A percentile compares a stretch with the other conserved stretches of the same genome.
phyloP scores from a whole-genome alignment of 2,888 invertebrate genomes.

The Chouioia cunea region DNA sequence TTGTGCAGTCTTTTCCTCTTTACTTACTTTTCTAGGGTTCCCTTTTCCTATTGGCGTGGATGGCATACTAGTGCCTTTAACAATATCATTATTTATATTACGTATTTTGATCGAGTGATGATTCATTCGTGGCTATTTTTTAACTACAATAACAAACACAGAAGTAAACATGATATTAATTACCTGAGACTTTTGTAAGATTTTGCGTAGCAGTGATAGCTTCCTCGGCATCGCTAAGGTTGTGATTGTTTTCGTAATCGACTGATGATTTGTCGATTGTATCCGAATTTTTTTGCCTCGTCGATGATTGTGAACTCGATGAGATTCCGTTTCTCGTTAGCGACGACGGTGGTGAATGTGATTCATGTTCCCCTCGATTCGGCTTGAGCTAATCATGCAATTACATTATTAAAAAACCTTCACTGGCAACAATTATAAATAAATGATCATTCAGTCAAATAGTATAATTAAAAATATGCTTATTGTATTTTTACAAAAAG shows the following conservation, averaged over 20 bases:
- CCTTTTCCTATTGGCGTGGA: slow-evolving; percentile 62
- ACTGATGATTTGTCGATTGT: slow-evolving; percentile 59
- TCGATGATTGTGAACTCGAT: slow-evolving; percentile 56
- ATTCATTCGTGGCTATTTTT: not conserved
- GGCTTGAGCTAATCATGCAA: slow-evolving; percentile 50
- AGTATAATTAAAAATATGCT: too few relatives aligned
- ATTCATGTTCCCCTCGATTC: slow-evolving; percentile 56
- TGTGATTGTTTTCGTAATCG: slow-evolving; percentile 64
- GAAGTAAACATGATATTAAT: not conserved
- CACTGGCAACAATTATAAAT: too few relatives aligned
- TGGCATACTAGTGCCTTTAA: slow-evolving; percentile 59
- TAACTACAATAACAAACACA: too few relatives aligned
- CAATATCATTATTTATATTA: not conserved
- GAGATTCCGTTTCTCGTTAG: slow-evolving; percentile 63
- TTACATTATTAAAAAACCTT: too few relatives aligned
- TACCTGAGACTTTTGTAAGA: slow-evolving; percentile 62
- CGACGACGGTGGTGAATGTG: slow-evolving; percentile 55
- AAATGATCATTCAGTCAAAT: too few relatives aligned
- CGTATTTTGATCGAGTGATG: not conserved
- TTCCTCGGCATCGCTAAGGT: slow-evolving; percentile 66
- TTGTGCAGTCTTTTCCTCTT: slow-evolving; percentile 63
- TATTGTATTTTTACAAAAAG: too few relatives aligned
- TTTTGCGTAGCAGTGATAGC: slow-evolving; percentile 63
- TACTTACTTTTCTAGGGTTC: slow-evolving; percentile 61
- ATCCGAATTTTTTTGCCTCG: slow-evolving; percentile 57